phyloP scores from a whole-genome alignment of 1,140 invertebrate species.

The Hypsibius dujardini region DNA sequence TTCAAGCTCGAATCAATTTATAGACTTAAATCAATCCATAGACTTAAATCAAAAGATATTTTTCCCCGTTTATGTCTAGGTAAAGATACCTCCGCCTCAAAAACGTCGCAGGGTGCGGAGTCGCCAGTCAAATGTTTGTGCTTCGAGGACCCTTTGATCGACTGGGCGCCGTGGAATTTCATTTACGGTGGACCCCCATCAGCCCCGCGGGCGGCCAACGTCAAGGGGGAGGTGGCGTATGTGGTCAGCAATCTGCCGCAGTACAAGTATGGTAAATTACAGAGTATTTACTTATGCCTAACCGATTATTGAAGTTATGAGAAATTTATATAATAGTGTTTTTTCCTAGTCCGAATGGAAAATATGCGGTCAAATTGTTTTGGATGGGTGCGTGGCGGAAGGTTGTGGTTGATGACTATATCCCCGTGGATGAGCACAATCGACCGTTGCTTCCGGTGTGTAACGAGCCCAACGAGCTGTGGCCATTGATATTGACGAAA shows the following conservation, averaged over 20 bases:
- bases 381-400: too few species aligned
- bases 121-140: neutral
- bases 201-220: neutral
- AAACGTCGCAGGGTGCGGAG: neutral
- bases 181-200: constrained; percentile 3
- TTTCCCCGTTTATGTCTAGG: too few species aligned
- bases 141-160: neutral
- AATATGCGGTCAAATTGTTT: neutral
- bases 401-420: too few species aligned
- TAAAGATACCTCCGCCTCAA: too few species aligned
- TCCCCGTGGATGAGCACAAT: too few species aligned
- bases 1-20: too few species aligned
- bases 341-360: neutral
- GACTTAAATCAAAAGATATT: too few species aligned
- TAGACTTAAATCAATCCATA: too few species aligned
- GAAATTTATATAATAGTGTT: neutral
- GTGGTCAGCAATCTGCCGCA: neutral
- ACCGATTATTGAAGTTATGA: neutral
- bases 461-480: too few species aligned
- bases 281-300: neutral
- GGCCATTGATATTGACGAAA: too few species aligned
- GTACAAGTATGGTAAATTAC: constrained; percentile 6
- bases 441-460: too few species aligned
- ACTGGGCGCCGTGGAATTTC: neutral
- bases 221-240: neutral